Evolutionary conservation across 2,797 vertebrate genomes (phyloP), one percentile per base, ranked within the genome.

Genomic region (Podargus strigoides): DNA sequence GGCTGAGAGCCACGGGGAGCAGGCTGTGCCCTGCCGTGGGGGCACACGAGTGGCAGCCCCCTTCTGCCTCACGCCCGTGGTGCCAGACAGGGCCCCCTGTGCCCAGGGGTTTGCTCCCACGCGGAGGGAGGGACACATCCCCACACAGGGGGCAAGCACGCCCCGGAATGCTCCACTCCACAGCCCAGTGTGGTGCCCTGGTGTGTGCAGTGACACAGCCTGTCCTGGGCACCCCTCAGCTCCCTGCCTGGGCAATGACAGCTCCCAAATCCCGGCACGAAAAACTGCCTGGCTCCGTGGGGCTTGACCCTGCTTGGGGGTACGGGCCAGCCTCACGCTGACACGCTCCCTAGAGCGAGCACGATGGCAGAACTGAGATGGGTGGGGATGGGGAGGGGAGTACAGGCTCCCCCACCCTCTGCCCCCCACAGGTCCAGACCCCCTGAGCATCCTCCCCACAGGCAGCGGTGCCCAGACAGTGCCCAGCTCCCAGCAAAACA

Each of bases 121-220:
- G 1, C 1, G 3, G 0, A 6, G 4, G 6, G 64, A 55, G 18
- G 10, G n/a, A n/a, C 3, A 9, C 47, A 79, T 1, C 6, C 7
- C 24, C 62, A 2, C 9, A 1, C 8, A 7, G 0, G 1, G 44
- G 76, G 56, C 36, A 41, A 14, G 21, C 0, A 1, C 6, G 11
- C 39, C 83, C 80, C 20, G 0, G 19, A 55, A 21, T 1, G 3
- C 52, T 56, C 46, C 6, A 0, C 10, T 17, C 59, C 4, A 47
- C 50, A 14, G 30, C n/a, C n/a, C 17, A 9, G 3, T 8, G 0
- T 4, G 7, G 36, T 23, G 46, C 67, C 36, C 30, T 0, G 2
- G 4, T 5, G 3, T 7, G 53, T 5, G 59, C 26, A n/a, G 39
- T 36, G 5, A 32, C 46, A 26, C 56, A 30, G 63, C 58, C 59